Evolutionary conservation across 2,888 invertebrate species (phyloP), one percentile per base, ranked within the genome.

Genomic region (Nomada goodeniana): DNA sequence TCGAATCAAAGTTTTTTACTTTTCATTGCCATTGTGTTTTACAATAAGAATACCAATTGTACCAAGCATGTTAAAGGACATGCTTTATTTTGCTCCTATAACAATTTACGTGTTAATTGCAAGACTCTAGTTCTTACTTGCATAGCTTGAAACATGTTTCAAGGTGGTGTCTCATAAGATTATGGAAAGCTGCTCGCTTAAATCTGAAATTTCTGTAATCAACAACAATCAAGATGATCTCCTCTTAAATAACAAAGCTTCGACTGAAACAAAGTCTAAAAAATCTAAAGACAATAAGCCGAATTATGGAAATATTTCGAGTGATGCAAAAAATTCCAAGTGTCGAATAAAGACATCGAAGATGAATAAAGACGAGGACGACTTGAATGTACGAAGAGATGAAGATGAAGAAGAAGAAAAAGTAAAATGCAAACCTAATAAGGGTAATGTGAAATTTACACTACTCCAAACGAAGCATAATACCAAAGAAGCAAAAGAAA

Each of bases 401-500:
- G 26, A 76, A 73, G 11, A 52, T 63, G n/a, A 36, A 57, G 69
- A 74, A 52, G 9, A 67, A 67, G 53, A 67, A 53, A 29, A n/a
- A 67, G 11, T 84, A 86, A 59, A 83, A 87, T 9, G 55, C 29
- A 13, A 70, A 23, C 71, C 26, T 63, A 36, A 26, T 50, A 9
- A 81, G 11, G 23, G 53, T n/a, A 18, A 36, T 53, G 47, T 47
- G 10, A 47, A 47, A 15, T 47, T 13, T 47, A 15, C 15, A 47
- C 15, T 47, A 47, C 11, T 47, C 47, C 47, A 47, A 15, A 47
- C 47, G 15, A 47, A 89, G 55, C 86, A 83, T 68, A 92, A 91
- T 67, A 89, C 89, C n/a, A 93, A 93, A 89, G 93, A 93, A 81
- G 90, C 89, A 55, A 94, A 94, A 88, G 93, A 94, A 69, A 93